Evolutionary conservation across 2,113 vertebrate species (phyloP).

Genomic region (Seriola quinqueradiata): DNA sequence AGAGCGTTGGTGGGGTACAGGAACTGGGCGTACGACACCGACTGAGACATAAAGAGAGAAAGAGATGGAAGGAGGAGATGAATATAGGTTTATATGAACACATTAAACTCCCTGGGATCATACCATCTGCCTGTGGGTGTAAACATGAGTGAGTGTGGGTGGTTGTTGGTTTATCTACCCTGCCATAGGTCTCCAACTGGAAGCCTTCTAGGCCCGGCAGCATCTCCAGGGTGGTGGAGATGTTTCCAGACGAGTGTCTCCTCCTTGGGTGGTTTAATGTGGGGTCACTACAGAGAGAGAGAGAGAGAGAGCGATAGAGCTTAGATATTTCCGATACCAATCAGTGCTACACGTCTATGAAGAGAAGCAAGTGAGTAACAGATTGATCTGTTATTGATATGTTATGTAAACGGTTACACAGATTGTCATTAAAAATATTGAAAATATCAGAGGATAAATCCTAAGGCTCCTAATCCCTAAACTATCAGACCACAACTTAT

Average conservation of each 20-base stretch:
- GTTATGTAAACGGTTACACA: too few relatives aligned
- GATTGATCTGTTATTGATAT: too few relatives aligned
- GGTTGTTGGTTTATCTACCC: conserved; percentile 79
- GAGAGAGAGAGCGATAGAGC: too few relatives aligned
- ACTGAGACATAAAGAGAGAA: conserved; percentile 72
- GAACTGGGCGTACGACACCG: conserved; percentile 97
- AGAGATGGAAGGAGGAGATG: too few relatives aligned
- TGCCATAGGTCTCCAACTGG: conserved; percentile 92
- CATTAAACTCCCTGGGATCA: background rate
- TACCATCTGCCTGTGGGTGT: background rate
- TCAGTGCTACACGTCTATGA: too few relatives aligned
- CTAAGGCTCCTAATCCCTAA: too few relatives aligned
- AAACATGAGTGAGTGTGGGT: background rate
- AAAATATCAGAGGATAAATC: too few relatives aligned
- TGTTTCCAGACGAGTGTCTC: conserved; percentile 93
- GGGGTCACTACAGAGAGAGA: conserved; percentile 86
- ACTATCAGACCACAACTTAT: too few relatives aligned
- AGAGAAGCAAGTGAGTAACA: too few relatives aligned
- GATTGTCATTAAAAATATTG: too few relatives aligned
- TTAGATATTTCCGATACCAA: too few relatives aligned
- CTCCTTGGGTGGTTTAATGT: conserved; percentile 90
- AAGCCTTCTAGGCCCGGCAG: conserved; percentile 94
- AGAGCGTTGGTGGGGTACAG: conserved; percentile 95
- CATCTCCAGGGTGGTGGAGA: conserved; percentile 91
- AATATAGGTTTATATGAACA: background rate